phyloP scores from a whole-genome alignment of 1,140 invertebrate species.

The Danaus plexippus region DNA sequence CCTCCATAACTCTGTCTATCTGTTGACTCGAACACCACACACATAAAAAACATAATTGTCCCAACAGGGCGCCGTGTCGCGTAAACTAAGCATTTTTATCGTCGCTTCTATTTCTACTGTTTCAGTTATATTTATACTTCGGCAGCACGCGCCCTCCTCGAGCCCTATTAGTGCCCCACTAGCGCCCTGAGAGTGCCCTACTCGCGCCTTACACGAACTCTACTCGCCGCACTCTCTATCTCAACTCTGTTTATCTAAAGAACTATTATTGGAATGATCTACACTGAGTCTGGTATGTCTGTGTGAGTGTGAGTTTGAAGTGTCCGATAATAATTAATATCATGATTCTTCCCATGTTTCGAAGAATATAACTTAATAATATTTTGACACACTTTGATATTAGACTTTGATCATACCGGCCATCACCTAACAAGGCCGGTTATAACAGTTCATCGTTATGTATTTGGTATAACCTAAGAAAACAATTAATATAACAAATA shows the following conservation, averaged over 20 bases:
- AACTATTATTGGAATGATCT: conserved; percentile 50
- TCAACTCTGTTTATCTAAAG: conserved; percentile 33
- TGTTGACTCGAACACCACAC: conserved; percentile 67
- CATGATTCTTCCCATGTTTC: too few species aligned
- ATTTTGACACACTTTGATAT: too few species aligned
- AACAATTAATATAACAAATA: conserved; percentile 29
- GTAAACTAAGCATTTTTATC: conserved; percentile 69
- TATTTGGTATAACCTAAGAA: too few species aligned
- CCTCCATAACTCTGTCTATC: neutral
- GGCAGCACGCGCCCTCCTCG: conserved; percentile 49
- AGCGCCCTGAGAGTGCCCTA: conserved; percentile 16
- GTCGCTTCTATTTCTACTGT: conserved; percentile 59
- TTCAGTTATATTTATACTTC: conserved; percentile 65
- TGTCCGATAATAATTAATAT: too few species aligned
- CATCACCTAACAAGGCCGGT: too few species aligned
- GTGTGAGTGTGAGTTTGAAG: too few species aligned
- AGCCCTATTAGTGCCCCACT: conserved; percentile 28
- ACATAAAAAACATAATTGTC: conserved; percentile 66
- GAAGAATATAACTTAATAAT: too few species aligned
- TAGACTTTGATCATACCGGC: too few species aligned
- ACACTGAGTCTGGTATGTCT: conserved; percentile 5
- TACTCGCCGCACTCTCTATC: conserved; percentile 28
- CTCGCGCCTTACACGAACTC: conserved; percentile 29
- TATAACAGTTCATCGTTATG: too few species aligned
- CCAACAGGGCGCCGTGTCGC: conserved; percentile 42